phyloP scores from a whole-genome alignment of 2,797 vertebrate genomes.

The Brotula barbata region DNA sequence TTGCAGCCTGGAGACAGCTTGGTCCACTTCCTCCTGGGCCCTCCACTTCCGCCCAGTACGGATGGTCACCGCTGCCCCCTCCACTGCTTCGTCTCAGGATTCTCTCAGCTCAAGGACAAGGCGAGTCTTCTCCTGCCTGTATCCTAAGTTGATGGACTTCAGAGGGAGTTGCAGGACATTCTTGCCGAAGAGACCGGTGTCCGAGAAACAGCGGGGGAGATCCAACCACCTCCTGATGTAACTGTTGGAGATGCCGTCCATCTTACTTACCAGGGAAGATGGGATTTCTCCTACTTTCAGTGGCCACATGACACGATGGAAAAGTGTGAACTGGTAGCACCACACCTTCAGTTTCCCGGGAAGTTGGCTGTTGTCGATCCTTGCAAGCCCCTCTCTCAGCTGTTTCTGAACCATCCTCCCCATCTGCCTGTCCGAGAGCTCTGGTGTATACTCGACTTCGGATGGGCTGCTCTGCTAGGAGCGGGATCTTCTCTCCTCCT shows the following conservation, averaged over 20 bases:
- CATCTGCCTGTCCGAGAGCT: neutral
- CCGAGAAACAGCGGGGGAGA: neutral
- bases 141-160: neutral
- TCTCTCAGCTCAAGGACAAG: too few species aligned
- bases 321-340: neutral
- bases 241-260: neutral
- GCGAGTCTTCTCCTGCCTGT: neutral
- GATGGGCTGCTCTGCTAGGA: neutral
- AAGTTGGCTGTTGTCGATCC: neutral
- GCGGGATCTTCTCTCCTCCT: neutral
- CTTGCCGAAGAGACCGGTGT: neutral
- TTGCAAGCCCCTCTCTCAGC: too few species aligned
- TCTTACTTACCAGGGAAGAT: too few species aligned
- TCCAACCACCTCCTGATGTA: constrained; percentile 3
- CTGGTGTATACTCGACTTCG: neutral
- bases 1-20: neutral
- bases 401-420: neutral
- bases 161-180: neutral
- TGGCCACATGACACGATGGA: too few species aligned
- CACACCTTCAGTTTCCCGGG: neutral
- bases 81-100: too few species aligned
- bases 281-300: neutral
- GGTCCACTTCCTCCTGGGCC: too few species aligned
- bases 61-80: too few species aligned
- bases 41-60: too few species aligned